Conservation (phyloP, 2,888 invertebrate genomes). For the Exephanes ischioxanthus region DNA sequence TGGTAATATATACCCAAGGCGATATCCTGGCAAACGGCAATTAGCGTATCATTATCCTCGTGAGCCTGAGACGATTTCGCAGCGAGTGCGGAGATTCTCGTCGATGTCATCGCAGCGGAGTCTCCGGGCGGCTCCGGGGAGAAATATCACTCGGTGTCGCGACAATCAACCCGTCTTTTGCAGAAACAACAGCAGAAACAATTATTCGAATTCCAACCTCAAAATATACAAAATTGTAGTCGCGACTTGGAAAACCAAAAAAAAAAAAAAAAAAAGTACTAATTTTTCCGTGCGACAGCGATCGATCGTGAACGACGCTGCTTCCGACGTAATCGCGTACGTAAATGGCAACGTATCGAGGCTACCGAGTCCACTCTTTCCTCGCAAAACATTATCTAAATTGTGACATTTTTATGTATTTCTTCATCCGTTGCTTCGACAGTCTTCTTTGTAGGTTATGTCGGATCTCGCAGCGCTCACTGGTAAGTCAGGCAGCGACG, state of each 20-base stretch:
- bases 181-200: background rate
- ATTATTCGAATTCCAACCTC: background rate
- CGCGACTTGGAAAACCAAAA: background rate
- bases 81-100: constrained; percentile 65
- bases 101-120: constrained; percentile 67
- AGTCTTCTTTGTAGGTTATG: background rate
- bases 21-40: constrained; percentile 84
- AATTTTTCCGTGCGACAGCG: background rate
- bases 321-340: background rate
- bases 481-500: background rate
- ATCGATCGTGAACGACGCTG: background rate
- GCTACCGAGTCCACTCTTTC: background rate
- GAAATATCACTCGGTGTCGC: background rate
- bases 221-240: background rate
- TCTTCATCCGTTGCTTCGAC: background rate
- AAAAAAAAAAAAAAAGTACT: background rate
- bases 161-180: background rate
- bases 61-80: constrained; percentile 76
- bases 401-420: background rate
- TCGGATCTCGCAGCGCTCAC: background rate
- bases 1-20: constrained; percentile 84
- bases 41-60: constrained; percentile 84
- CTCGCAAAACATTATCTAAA: background rate
- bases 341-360: background rate
- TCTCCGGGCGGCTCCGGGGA: background rate